Base-by-base conservation (phyloP, 2,888 invertebrate genomes). In the Athetis lepigone region DNA sequence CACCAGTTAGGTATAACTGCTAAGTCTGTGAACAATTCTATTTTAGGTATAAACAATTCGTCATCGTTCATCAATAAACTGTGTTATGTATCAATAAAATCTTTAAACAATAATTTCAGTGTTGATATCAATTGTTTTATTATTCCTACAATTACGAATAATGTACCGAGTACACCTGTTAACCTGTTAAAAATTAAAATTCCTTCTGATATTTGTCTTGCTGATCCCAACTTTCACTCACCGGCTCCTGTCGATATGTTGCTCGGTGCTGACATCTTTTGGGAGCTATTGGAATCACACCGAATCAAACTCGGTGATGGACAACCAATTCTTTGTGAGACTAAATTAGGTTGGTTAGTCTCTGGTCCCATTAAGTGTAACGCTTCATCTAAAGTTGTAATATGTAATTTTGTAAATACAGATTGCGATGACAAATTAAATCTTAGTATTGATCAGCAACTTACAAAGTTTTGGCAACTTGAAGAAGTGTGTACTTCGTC, bases 41-140 rank as follows among this genome's bases (percentile, higher is more conserved):
- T 79, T 3, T 8, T 33, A 4, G 76, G 78, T 6, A 71, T 79
- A 11, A 78, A 74, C 51, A 78, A 71, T 11, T 33, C 18, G 1
- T 27, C 16, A 0, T 63, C 72, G 16, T 51, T 47, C 9, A 56
- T 72, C 27, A 43, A 50, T 36, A 66, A 76, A 50, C 59, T 52
- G 39, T 75, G 78, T 61, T 7, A 5, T n/a, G n/a, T n/a, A n/a
- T n/a, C n/a, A n/a, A n/a, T n/a, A n/a, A n/a, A n/a, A n/a, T n/a
- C n/a, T n/a, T n/a, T n/a, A n/a, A n/a, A n/a, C n/a, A n/a, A n/a
- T n/a, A n/a, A n/a, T n/a, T n/a, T n/a, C 7, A n/a, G 1, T n/a
- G n/a, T 43, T 7, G n/a, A 43, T 0, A 21, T 21, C 7, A 13
- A 13, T 42, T 21, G 42, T 13, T 42, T 42, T 42, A 21, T 42